phyloP scores from a whole-genome alignment of 2,797 vertebrate genomes.

The Notolepis coatsorum region DNA sequence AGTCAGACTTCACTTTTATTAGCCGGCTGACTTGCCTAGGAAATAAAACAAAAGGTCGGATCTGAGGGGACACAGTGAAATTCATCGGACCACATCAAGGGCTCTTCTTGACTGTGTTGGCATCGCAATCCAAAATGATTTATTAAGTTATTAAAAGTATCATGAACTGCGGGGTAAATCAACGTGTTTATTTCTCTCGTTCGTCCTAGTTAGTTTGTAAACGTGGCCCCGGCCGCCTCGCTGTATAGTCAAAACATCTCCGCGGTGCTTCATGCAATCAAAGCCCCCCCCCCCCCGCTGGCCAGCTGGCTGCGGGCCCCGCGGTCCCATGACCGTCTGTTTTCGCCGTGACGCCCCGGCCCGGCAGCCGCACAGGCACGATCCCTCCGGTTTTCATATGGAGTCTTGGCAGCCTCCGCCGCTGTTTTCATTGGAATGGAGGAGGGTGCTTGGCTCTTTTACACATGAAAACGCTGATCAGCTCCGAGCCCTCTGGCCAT shows the following conservation, averaged over 20 bases:
- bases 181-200: conserved; percentile 26
- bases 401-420: conserved; percentile 38
- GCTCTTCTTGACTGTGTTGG: too few relatives aligned
- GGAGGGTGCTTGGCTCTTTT: conserved; percentile 11
- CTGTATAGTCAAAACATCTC: conserved; percentile 31
- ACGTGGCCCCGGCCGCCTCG: neutral
- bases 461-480: neutral
- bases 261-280: conserved; percentile 56
- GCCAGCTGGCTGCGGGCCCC: conserved; percentile 63
- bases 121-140: too few relatives aligned
- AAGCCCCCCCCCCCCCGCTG: conserved; percentile 36
- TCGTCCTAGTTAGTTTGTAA: neutral
- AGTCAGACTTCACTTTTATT: too few relatives aligned
- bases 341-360: conserved; percentile 27
- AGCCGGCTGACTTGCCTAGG: too few relatives aligned
- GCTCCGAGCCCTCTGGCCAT: neutral
- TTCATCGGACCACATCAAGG: too few relatives aligned
- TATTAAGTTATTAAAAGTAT: too few relatives aligned
- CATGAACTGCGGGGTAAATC: too few relatives aligned
- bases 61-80: too few relatives aligned
- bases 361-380: conserved; percentile 14
- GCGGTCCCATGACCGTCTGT: conserved; percentile 66
- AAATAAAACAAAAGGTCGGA: too few relatives aligned
- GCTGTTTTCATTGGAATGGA: conserved; percentile 39
- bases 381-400: conserved; percentile 38